Conservation (phyloP, 2,888 invertebrate species). For the Netelia fuscicornis region DNA sequence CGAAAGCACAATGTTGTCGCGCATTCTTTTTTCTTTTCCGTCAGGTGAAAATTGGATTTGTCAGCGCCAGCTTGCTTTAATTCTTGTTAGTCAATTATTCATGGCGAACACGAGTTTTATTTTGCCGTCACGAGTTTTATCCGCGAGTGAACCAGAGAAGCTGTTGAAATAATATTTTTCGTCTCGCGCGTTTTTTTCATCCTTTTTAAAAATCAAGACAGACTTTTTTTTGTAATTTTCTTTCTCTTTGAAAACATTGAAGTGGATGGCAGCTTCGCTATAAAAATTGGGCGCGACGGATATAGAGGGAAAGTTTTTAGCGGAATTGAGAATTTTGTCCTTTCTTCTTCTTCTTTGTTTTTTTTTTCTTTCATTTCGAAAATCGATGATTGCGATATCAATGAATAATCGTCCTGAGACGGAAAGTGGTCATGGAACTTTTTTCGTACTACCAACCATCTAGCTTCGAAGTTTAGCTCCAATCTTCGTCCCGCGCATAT, state of each 20-base stretch:
- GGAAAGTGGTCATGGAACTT: constrained; percentile 42
- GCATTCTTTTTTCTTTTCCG: not conserved
- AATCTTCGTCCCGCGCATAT: constrained; percentile 27
- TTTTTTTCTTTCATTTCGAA: not conserved
- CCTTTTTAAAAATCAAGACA: not conserved
- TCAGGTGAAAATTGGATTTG: constrained; percentile 29
- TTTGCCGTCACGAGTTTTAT: constrained; percentile 35
- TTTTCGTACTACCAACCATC: constrained; percentile 30
- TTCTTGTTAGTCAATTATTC: not conserved
- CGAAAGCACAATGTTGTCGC: not conserved
- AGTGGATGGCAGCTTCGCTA: constrained; percentile 63
- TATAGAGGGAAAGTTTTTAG: constrained; percentile 40
- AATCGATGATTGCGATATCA: constrained; percentile 61
- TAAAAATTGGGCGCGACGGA: constrained; percentile 59
- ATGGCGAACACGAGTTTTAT: not conserved
- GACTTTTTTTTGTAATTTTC: constrained; percentile 1
- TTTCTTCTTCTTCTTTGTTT: not conserved
- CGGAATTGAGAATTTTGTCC: constrained; percentile 10
- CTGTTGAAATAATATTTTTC: constrained; percentile 21
- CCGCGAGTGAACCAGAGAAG: constrained; percentile 67
- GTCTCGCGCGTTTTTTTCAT: constrained; percentile 13
- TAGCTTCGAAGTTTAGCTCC: constrained; percentile 31
- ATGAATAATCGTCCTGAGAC: constrained; percentile 51
- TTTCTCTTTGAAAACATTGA: constrained; percentile 44
- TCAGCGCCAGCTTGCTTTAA: not conserved